Conservation (phyloP, 2,113 vertebrate genomes). For the Nothobranchius kuhntae region DNA sequence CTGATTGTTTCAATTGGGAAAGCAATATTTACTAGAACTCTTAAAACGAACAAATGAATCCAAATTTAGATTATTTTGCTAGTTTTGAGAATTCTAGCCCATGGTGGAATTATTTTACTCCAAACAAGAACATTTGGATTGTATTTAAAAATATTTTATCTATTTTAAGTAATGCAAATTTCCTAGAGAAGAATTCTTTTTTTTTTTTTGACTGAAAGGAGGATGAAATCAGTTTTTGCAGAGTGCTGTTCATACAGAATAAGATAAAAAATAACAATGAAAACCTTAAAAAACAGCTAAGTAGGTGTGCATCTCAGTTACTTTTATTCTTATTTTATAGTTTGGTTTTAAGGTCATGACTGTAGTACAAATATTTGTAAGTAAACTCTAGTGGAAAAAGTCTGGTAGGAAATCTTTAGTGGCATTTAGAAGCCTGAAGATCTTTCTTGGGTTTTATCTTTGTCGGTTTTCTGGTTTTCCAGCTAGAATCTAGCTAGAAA, state of each 20-base stretch:
- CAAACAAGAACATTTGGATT: too few relatives aligned
- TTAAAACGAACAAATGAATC: too few relatives aligned
- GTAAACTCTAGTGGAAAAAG: background rate
- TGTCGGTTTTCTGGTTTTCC: background rate
- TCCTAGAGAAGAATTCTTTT: too few relatives aligned
- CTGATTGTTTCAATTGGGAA: too few relatives aligned
- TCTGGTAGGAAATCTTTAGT: constrained; percentile 5
- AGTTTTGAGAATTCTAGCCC: background rate
- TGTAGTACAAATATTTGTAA: background rate
- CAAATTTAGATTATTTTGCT: too few relatives aligned
- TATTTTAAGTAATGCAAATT: too few relatives aligned
- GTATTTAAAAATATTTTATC: too few relatives aligned
- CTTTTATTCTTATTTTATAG: background rate
- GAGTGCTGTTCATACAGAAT: background rate
- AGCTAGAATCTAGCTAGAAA: background rate
- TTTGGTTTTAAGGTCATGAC: constrained; percentile 1
- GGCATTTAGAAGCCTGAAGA: constrained; percentile 10
- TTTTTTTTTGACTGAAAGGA: too few relatives aligned
- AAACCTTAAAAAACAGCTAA: background rate
- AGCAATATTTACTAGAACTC: too few relatives aligned
- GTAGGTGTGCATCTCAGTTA: background rate
- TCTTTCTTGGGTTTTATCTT: background rate
- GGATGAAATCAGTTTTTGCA: too few relatives aligned
- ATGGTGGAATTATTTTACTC: too few relatives aligned
- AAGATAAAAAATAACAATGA: background rate